phyloP scores from a whole-genome alignment of 2,888 invertebrate species.

The Agrochola lota region DNA sequence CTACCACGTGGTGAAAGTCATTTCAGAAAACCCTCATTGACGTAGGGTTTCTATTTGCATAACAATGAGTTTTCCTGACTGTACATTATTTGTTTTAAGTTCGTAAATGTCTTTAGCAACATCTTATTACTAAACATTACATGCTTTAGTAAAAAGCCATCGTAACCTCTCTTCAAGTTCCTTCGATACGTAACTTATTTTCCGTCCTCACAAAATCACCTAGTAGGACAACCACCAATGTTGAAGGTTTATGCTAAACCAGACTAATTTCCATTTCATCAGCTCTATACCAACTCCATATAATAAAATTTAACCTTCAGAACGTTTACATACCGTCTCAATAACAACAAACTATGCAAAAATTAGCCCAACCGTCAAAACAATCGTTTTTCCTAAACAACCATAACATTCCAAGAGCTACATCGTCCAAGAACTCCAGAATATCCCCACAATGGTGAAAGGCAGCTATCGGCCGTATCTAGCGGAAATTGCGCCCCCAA shows the following conservation, averaged over 20 bases:
- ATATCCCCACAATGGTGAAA: constrained; percentile 69
- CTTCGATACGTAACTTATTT: not conserved
- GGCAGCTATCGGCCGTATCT: constrained; percentile 79
- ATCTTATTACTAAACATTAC: not conserved
- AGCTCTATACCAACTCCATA: not conserved
- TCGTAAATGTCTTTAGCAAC: not conserved
- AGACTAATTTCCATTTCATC: not conserved
- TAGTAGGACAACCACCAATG: not conserved
- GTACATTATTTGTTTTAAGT: not conserved
- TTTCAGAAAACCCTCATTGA: not conserved
- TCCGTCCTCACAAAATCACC: not conserved
- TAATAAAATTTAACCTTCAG: not conserved
- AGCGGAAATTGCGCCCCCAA: constrained; percentile 87
- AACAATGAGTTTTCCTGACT: not conserved
- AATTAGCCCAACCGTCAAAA: not conserved
- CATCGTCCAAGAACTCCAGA: constrained; percentile 47
- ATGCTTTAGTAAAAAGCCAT: not conserved
- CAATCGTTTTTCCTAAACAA: not conserved
- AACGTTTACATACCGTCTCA: not conserved
- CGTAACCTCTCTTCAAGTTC: not conserved
- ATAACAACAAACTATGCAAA: not conserved
- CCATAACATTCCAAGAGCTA: constrained; percentile 1
- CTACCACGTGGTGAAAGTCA: no score
- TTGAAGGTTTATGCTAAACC: not conserved
- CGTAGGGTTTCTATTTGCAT: not conserved